phyloP scores from a whole-genome alignment of 2,888 invertebrate species.

The Drosophila stalkeri region DNA sequence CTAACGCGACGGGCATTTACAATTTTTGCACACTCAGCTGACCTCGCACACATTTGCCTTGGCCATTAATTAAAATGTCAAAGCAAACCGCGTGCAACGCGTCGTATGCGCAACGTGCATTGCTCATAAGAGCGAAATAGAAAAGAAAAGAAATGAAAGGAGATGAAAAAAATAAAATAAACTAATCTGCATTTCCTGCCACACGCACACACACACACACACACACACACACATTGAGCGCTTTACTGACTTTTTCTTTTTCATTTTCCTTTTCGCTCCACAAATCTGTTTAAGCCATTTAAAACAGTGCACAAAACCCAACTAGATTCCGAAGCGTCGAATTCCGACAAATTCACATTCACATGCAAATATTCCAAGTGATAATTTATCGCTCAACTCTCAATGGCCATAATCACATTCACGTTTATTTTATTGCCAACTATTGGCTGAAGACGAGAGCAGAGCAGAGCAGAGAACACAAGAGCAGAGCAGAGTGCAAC shows the following conservation, averaged over 20 bases:
- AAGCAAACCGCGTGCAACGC: slow-evolving; percentile 42
- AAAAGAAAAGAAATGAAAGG: neutral
- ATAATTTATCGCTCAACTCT: slow-evolving; percentile 5
- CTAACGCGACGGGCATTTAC: slow-evolving; percentile 5
- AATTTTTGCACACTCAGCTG: slow-evolving; percentile 32
- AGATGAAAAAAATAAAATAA: slow-evolving; percentile 4
- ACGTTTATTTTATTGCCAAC: slow-evolving; percentile 4
- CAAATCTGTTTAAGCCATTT: slow-evolving; percentile 6
- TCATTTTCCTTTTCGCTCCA: neutral
- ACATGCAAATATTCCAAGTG: neutral
- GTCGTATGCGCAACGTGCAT: slow-evolving; percentile 52
- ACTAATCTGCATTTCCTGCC: slow-evolving; percentile 55
- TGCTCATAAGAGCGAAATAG: neutral
- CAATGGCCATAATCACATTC: slow-evolving; percentile 5
- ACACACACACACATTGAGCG: slow-evolving; percentile 16
- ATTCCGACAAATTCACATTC: neutral
- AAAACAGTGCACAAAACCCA: neutral
- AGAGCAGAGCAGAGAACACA: neutral
- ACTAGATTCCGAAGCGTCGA: neutral
- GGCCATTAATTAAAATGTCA: slow-evolving; percentile 63
- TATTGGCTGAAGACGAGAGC: neutral
- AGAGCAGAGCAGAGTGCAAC: no score
- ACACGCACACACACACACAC: no score
- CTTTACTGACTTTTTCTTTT: neutral
- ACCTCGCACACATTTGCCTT: slow-evolving; percentile 4